Conservation (phyloP, 2,888 invertebrate species). For the Drosophila subsilvestris region DNA sequence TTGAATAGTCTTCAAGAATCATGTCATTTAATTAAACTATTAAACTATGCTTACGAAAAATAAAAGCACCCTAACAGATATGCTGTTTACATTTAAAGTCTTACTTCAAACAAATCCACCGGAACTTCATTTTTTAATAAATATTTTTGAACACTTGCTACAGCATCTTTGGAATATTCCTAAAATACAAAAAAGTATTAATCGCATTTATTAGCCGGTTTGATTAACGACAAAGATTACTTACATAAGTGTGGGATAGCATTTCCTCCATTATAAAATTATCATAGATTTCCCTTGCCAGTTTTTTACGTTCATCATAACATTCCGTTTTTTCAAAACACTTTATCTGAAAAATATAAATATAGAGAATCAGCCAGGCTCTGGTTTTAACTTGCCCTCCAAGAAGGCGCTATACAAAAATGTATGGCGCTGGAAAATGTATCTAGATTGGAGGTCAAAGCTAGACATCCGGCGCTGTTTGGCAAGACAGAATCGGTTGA, state of each 20-base stretch:
- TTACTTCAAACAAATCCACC: conserved; percentile 98
- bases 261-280: conserved; percentile 99
- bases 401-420: too few species aligned
- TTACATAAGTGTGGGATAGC: conserved; percentile 98
- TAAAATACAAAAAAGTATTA: conserved; percentile 84
- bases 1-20: too few species aligned
- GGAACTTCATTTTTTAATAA: conserved; percentile 99
- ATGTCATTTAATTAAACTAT: too few species aligned
- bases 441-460: too few species aligned
- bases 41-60: neutral
- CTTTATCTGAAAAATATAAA: conserved; percentile 92
- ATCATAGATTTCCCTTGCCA: conserved; percentile 99
- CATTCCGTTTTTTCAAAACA: conserved; percentile 99
- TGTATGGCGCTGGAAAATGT: too few species aligned
- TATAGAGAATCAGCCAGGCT: conserved; percentile 30
- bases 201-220: neutral
- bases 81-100: conserved; percentile 8
- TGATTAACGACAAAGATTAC: conserved; percentile 72
- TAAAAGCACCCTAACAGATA: neutral
- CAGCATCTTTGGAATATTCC: conserved; percentile 99
- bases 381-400: too few species aligned
- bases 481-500: too few species aligned
- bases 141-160: conserved; percentile 98
- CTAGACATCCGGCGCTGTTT: too few species aligned
- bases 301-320: conserved; percentile 96